Evolutionary conservation across 1,140 invertebrate species (phyloP).

Genomic region (Sarcophaga peregrina): DNA sequence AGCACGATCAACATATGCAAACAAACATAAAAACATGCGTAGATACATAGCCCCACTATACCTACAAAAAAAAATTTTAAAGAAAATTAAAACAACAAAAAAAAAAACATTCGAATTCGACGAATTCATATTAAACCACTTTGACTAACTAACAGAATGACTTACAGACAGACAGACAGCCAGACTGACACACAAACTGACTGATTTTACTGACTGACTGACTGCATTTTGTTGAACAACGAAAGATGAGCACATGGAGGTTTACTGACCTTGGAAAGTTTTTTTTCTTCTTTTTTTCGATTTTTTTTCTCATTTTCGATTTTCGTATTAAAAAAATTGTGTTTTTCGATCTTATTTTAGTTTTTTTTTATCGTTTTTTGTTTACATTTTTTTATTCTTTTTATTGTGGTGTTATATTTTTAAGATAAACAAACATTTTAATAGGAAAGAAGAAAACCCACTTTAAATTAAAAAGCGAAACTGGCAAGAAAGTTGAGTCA

Average conservation of each 20-base stretch:
- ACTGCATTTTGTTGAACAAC: background rate
- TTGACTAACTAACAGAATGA: background rate
- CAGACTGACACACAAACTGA: background rate
- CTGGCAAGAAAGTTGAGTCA: too few species aligned
- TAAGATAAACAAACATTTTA: conserved; percentile 36
- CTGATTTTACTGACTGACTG: background rate
- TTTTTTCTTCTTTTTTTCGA: conserved; percentile 21
- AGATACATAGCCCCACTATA: background rate
- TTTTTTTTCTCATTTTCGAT: background rate
- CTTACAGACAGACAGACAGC: background rate
- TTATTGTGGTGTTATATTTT: conserved; percentile 28
- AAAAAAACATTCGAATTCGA: background rate
- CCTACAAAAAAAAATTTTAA: background rate
- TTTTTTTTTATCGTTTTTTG: conserved; percentile 1
- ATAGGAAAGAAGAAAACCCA: background rate
- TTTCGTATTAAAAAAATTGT: background rate
- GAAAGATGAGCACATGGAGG: conserved; percentile 28
- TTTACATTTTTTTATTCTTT: conserved; percentile 26
- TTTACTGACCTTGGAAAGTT: conserved; percentile 40
- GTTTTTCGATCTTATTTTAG: background rate
- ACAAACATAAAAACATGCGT: too few species aligned
- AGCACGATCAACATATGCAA: background rate
- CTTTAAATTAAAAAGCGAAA: too few species aligned
- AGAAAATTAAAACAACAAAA: conserved; percentile 9
- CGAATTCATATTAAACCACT: background rate